phyloP scores from a whole-genome alignment of 2,113 vertebrate species.

The Oryzias javanicus region DNA sequence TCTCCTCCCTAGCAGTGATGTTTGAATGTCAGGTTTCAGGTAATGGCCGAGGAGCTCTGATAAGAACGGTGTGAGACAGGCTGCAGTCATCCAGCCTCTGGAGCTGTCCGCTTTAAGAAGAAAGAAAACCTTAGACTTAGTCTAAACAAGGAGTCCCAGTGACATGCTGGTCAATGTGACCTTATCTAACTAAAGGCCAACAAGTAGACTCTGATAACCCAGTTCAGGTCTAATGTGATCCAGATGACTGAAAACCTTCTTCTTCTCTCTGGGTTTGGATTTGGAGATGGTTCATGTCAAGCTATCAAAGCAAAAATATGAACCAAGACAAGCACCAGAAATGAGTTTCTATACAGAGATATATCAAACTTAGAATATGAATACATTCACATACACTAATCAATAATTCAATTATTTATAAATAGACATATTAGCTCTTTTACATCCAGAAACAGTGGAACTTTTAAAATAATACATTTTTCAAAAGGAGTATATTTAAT shows the following conservation, averaged over 20 bases:
- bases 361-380: too few relatives aligned
- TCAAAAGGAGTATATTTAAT: too few relatives aligned
- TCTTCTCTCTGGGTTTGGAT: not conserved
- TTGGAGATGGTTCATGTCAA: too few relatives aligned
- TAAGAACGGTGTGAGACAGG: constrained; percentile 11
- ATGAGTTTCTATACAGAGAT: too few relatives aligned
- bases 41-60: constrained; percentile 17
- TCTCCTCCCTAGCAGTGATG: constrained; percentile 47
- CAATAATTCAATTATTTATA: too few relatives aligned
- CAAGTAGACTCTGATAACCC: constrained; percentile 42
- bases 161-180: constrained; percentile 13
- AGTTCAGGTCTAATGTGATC: not conserved
- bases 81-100: not conserved
- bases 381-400: too few relatives aligned
- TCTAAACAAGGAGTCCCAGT: constrained; percentile 33
- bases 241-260: constrained; percentile 1
- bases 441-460: too few relatives aligned
- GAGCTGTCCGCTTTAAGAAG: constrained; percentile 9
- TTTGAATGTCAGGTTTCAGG: constrained; percentile 59
- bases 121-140: constrained; percentile 4
- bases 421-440: too few relatives aligned
- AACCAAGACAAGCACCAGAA: too few relatives aligned
- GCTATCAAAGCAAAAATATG: too few relatives aligned
- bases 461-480: too few relatives aligned
- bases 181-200: constrained; percentile 6